Evolutionary conservation across 2,797 vertebrate species (phyloP).

Genomic region (Melanotaenia nigrans): DNA sequence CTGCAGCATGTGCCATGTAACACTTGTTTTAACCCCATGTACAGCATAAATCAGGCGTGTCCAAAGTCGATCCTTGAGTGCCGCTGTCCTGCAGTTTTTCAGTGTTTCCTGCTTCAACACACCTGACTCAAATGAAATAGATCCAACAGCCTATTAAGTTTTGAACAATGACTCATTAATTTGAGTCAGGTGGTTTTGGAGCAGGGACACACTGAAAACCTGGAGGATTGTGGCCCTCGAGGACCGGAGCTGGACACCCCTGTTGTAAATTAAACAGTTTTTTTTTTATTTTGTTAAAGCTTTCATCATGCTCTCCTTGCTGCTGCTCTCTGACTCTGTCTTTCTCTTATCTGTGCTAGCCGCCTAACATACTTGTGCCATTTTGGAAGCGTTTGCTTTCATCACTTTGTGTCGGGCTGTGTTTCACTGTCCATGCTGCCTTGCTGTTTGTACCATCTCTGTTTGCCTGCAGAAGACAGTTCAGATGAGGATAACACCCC

Average conservation of each 20-base stretch:
- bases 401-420: conserved; percentile 48
- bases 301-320: conserved; percentile 36
- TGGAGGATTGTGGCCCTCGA: too few relatives aligned
- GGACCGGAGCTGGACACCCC: too few relatives aligned
- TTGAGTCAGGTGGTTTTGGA: too few relatives aligned
- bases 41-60: not conserved
- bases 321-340: conserved; percentile 36
- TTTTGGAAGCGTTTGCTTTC: conserved; percentile 55
- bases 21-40: conserved; percentile 12
- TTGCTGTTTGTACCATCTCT: conserved; percentile 80
- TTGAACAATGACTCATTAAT: too few relatives aligned
- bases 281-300: conserved; percentile 19
- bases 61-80: too few relatives aligned
- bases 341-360: conserved; percentile 39
- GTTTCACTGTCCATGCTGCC: conserved; percentile 65
- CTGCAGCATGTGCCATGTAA: conserved; percentile 37
- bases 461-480: conserved; percentile 83
- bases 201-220: too few relatives aligned
- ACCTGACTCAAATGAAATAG: too few relatives aligned
- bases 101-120: too few relatives aligned
- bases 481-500: conserved; percentile 83
- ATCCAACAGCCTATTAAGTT: too few relatives aligned
- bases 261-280: too few relatives aligned
- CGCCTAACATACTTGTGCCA: conserved; percentile 48
- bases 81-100: too few relatives aligned